Percentiles rank a stretch among this genome's conserved stretches.
phyloP scores from a whole-genome alignment of 2,888 invertebrate species.

The Epinotia demarniana region DNA sequence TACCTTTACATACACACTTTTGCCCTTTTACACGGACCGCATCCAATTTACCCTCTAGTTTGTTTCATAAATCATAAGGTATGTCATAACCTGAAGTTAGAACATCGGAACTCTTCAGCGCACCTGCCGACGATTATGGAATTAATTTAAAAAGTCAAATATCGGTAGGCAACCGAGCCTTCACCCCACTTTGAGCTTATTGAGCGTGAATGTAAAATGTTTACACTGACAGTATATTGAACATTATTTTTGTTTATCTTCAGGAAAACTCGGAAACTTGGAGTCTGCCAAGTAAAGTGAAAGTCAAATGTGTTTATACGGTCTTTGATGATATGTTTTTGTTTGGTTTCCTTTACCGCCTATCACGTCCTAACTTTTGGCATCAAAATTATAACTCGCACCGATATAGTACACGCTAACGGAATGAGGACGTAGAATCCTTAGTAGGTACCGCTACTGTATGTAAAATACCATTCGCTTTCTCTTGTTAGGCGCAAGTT shows the following conservation, averaged over 20 bases:
- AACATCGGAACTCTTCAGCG: constrained; percentile 53
- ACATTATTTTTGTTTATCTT: constrained; percentile 22
- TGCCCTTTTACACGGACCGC: neutral
- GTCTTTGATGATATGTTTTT: constrained; percentile 17
- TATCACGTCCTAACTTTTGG: neutral
- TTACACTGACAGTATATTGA: constrained; percentile 30
- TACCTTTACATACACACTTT: neutral
- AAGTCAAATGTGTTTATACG: constrained; percentile 1
- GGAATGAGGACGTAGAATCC: too few species aligned
- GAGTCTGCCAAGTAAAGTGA: neutral
- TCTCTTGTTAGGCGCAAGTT: too few species aligned
- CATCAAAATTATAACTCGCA: neutral
- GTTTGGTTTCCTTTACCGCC: neutral
- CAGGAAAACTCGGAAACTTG: constrained; percentile 6
- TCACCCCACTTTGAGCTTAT: constrained; percentile 36
- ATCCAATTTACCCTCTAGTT: constrained; percentile 25
- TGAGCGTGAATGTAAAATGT: constrained; percentile 41
- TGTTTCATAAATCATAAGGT: constrained; percentile 56
- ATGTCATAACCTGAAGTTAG: constrained; percentile 55
- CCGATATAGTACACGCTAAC: too few species aligned
- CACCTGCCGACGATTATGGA: constrained; percentile 59
- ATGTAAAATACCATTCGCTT: too few species aligned
- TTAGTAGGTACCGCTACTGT: too few species aligned
- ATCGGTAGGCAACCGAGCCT: constrained; percentile 30
- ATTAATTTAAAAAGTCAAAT: constrained; percentile 55